A percentile compares a stretch with the other conserved stretches of the same genome.
These are phyloP conservation scores for Acridotheres tristis DNA, from an alignment of 2,797 vertebrate species.

Conservation along the genomic window DNA sequence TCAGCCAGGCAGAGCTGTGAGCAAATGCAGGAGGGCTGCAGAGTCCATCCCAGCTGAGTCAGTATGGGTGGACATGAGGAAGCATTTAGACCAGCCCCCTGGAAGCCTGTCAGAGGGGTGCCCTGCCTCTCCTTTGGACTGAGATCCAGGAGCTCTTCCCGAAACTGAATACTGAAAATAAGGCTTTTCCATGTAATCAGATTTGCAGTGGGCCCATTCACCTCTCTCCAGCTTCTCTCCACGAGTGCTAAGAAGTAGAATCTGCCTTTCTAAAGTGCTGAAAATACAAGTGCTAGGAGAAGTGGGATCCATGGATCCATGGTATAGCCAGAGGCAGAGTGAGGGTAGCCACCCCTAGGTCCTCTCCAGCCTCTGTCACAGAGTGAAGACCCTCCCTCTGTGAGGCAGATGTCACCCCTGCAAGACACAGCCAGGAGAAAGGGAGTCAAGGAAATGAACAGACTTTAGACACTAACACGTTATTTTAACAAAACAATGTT, in stretches of 20 bases:
- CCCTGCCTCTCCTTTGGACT: background rate
- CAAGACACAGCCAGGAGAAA: background rate
- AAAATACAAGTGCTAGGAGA: fast-evolving
- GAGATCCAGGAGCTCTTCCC: background rate
- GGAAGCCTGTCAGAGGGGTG: background rate
- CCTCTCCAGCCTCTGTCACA: background rate
- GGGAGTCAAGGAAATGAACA: background rate
- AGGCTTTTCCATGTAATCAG: background rate
- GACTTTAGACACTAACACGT: background rate
- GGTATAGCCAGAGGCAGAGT: background rate
- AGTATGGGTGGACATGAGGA: background rate
- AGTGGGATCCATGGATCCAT: background rate
- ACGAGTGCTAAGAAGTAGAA: background rate
- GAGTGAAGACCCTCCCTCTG: background rate
- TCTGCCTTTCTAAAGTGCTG: background rate
- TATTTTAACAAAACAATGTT: background rate
- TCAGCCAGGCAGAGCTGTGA: background rate
- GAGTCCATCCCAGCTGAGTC: background rate
- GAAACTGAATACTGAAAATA: background rate
- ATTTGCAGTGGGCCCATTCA: background rate
- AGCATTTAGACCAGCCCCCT: background rate
- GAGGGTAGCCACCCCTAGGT: background rate
- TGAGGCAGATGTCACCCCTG: background rate
- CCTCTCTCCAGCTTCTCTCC: background rate
- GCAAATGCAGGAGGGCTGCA: background rate